A percentile compares a stretch with the other conserved stretches of the same genome.
Evolutionary conservation across 2,113 vertebrate species (phyloP).

Genomic region (Eira barbara): DNA sequence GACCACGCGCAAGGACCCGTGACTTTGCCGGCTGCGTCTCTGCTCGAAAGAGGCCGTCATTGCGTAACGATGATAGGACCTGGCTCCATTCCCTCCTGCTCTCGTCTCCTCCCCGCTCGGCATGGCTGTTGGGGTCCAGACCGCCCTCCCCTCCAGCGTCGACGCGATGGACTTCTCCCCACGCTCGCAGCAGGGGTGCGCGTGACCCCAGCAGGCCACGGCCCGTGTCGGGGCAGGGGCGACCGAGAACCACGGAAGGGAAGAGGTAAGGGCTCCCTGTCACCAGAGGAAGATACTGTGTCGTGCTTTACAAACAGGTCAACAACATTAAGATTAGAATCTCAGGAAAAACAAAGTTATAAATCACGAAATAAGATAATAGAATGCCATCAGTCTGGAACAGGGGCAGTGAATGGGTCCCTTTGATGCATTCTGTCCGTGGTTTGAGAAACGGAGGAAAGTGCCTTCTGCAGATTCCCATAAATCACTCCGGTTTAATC

Average conservation of each 20-base stretch:
- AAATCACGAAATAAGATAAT: slow-evolving; percentile 36
- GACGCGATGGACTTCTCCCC: background rate
- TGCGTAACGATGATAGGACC: rapidly evolving
- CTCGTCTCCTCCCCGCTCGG: rapidly evolving
- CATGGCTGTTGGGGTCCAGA: rapidly evolving
- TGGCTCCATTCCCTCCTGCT: rapidly evolving
- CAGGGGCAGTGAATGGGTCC: background rate
- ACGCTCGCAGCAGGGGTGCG: background rate
- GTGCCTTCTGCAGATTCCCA: background rate
- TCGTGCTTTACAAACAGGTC: background rate
- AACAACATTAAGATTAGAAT: background rate
- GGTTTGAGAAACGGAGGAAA: background rate
- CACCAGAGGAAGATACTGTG: background rate
- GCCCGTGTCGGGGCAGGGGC: background rate
- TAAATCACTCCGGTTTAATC: slow-evolving; percentile 59
- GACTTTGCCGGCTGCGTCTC: rapidly evolving
- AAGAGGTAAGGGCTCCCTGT: background rate
- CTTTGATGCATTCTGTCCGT: background rate
- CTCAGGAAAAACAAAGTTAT: slow-evolving; percentile 44
- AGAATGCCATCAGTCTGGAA: slow-evolving; percentile 20
- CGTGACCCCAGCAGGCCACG: rapidly evolving
- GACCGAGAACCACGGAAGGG: background rate
- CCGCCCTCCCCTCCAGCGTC: rapidly evolving
- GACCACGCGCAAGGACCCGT: rapidly evolving
- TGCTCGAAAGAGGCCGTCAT: rapidly evolving